phyloP scores from a whole-genome alignment of 2,888 invertebrate species.

The Xestia xanthographa region DNA sequence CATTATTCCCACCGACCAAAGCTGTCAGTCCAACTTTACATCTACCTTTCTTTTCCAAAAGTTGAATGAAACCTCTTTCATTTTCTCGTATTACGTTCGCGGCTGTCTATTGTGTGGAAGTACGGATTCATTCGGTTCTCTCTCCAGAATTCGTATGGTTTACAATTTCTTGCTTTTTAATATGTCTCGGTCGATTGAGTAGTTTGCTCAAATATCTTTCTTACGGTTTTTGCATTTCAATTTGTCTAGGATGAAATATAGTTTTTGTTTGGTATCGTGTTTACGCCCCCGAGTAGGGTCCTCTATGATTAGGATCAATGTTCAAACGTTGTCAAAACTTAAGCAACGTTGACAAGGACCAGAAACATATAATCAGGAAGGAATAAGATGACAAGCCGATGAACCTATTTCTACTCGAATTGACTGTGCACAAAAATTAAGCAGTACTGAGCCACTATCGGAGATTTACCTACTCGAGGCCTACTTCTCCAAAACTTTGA shows the following conservation, averaged over 20 bases:
- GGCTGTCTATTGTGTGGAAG: constrained; percentile 66
- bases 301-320: constrained; percentile 4
- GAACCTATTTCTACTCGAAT: neutral
- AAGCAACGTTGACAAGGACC: neutral
- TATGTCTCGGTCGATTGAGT: constrained; percentile 55
- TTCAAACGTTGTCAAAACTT: constrained; percentile 7
- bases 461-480: neutral
- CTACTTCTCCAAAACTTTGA: neutral
- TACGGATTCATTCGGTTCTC: constrained; percentile 63
- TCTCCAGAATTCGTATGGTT: constrained; percentile 57
- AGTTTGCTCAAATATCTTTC: constrained; percentile 41
- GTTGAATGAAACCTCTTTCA: constrained; percentile 60
- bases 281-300: constrained; percentile 25
- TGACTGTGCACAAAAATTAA: neutral
- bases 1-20: constrained; percentile 38
- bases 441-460: neutral
- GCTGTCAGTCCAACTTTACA: constrained; percentile 52
- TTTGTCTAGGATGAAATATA: constrained; percentile 8
- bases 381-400: neutral
- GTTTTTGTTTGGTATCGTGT: constrained; percentile 7
- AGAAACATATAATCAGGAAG: constrained; percentile 10
- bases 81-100: constrained; percentile 57
- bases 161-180: constrained; percentile 60
- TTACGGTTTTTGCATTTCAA: constrained; percentile 21
- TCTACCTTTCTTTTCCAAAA: constrained; percentile 51